Evolutionary conservation across 1,140 invertebrate genomes (phyloP).

Genomic region (Lethrus apterus): DNA sequence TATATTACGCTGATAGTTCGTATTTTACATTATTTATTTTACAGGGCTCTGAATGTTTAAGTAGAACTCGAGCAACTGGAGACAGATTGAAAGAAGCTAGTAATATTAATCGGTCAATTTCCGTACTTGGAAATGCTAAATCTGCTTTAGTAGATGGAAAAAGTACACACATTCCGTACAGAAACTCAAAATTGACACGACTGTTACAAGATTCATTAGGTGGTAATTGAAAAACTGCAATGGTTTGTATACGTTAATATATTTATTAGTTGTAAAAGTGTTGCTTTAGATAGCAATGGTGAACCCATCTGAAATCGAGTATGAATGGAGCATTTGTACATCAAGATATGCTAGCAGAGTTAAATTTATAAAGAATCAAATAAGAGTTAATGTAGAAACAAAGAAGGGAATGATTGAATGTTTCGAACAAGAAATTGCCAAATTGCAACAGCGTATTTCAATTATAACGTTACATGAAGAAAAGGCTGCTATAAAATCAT

Average conservation of each 20-base stretch:
- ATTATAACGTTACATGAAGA: conserved; percentile 41
- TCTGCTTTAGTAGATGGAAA: conserved; percentile 91
- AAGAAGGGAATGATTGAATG: conserved; percentile 93
- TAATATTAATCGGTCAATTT: conserved; percentile 92
- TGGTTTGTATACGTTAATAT: conserved; percentile 46
- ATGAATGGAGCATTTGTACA: conserved; percentile 96
- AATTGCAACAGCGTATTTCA: conserved; percentile 79
- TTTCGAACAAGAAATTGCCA: conserved; percentile 95
- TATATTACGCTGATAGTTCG: too few relatives aligned
- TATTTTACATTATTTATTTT: conserved; percentile 13
- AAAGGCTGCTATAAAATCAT: conserved; percentile 21
- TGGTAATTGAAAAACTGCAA: conserved; percentile 94
- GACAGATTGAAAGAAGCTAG: conserved; percentile 87
- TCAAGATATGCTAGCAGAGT: conserved; percentile 94
- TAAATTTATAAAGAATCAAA: conserved; percentile 96
- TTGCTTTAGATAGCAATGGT: conserved; percentile 72
- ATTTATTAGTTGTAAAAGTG: background rate
- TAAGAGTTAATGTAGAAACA: conserved; percentile 95
- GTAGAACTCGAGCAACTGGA: conserved; percentile 86
- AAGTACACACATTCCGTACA: conserved; percentile 88
- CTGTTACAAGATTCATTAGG: conserved; percentile 91
- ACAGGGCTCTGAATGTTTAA: conserved; percentile 76
- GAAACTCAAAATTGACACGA: conserved; percentile 89
- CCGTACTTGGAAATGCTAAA: conserved; percentile 91
- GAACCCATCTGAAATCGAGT: conserved; percentile 93